Base-by-base conservation (phyloP, 2,888 invertebrate species). In the Acanthococcus lagerstroemiae region DNA sequence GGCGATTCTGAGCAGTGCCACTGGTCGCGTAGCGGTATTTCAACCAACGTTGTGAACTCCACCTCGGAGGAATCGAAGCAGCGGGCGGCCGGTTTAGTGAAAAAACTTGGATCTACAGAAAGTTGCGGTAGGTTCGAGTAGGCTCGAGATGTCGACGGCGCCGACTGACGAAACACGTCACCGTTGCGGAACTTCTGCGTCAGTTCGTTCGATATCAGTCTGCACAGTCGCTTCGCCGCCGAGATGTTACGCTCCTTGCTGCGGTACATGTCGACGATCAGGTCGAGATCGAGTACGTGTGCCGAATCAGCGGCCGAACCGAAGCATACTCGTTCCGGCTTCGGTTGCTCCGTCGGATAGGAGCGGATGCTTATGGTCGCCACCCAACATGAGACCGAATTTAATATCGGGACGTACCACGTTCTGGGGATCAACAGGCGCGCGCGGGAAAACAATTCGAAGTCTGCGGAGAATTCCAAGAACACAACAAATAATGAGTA, bases 61-160 rank as follows among this genome's bases (percentile, higher is more conserved):
- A 45, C 44, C 22, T 65, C 65, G n/a, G 63, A 63, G 4, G 50
- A 63, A 24, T 63, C 63, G 44, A 63, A 58, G 25, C 58, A 45
- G n/a, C 22, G 22, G 12, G n/a, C 2, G 37, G n/a, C 37, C n/a
- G n/a, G n/a, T n/a, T n/a, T n/a, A n/a, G n/a, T n/a, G n/a, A n/a
- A n/a, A n/a, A n/a, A n/a, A n/a, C n/a, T n/a, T n/a, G n/a, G n/a
- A n/a, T n/a, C n/a, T 45, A 45, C 6, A 45, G 6, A 45, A 5
- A 19, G 46, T n/a, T 45, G 46, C 46, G n/a, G n/a, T 15, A 19
- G 46, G 4, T 7, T 4, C 46, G 46, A 45, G 15, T 45, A 3
- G 24, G 24, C 22, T 22, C 52, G 12, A 22, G 22, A 63, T 19
- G 52, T 22, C 24, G 63, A 52, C 27, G 30, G 30, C 25, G 37